Conservation (phyloP, 2,888 invertebrate genomes). For the Lepidocyrtinus sp. region DNA sequence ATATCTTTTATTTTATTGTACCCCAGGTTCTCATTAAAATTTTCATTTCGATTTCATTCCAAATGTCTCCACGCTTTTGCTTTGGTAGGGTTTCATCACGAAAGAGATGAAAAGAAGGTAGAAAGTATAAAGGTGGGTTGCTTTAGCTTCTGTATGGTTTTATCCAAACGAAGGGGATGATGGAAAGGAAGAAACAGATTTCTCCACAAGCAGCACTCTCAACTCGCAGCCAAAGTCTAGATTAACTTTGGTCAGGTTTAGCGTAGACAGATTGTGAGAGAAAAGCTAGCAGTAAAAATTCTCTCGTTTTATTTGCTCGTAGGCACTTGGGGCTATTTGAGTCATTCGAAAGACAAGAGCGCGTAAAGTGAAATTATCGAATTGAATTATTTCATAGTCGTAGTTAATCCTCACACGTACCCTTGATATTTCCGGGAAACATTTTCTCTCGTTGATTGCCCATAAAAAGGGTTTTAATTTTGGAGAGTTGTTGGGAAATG, state of each 20-base stretch:
- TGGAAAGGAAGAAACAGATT: not conserved
- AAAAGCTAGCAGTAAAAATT: no score
- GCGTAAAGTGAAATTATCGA: constrained; percentile 4
- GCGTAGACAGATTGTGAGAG: no score
- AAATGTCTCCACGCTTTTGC: constrained; percentile 11
- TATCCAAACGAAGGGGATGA: not conserved
- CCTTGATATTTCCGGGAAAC: not conserved
- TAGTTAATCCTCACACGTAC: constrained; percentile 12
- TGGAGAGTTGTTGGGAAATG: not conserved
- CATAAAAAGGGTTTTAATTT: constrained; percentile 5
- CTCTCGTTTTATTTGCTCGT: not conserved
- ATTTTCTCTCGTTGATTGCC: not conserved
- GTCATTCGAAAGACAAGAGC: not conserved
- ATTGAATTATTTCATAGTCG: constrained; percentile 6
- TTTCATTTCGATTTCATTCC: constrained; percentile 54
- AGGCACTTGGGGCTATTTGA: constrained; percentile 23
- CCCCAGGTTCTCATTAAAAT: constrained; percentile 62
- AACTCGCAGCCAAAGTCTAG: not conserved
- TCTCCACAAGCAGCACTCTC: not conserved
- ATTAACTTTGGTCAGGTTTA: not conserved
- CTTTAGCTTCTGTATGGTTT: not conserved
- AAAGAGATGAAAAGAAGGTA: not conserved
- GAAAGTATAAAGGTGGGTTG: no score
- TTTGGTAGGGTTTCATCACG: not conserved
- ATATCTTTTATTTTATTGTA: constrained; percentile 38